Evolutionary conservation across 1,140 invertebrate genomes (phyloP).

Genomic region (Drosophila mayri): DNA sequence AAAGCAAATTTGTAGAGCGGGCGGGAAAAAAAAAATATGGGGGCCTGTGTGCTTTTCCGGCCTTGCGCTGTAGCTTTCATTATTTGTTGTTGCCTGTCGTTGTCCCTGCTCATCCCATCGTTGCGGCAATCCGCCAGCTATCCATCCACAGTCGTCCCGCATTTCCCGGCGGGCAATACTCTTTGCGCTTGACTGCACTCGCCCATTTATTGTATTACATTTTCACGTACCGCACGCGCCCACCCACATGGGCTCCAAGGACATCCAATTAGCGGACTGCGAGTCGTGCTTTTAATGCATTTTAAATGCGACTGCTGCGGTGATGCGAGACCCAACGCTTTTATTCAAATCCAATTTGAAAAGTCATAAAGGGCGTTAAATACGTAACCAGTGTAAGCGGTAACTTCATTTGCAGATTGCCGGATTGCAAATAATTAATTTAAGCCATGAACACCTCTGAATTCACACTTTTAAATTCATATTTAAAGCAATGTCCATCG

Average conservation of each 20-base stretch:
- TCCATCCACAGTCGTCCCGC: slow-evolving; percentile 21
- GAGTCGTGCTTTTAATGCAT: slow-evolving; percentile 18
- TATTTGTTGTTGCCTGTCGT: slow-evolving; percentile 39
- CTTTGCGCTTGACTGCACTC: slow-evolving; percentile 62
- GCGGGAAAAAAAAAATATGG: neutral
- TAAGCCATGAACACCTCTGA: neutral
- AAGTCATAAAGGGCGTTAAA: slow-evolving; percentile 2
- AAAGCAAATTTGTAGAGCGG: slow-evolving; percentile 40
- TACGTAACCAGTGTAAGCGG: slow-evolving; percentile 12
- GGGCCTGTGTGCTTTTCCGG: slow-evolving; percentile 55
- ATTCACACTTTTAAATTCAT: neutral
- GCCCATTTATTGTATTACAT: slow-evolving; percentile 56
- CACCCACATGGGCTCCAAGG: slow-evolving; percentile 20
- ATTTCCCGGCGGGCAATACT: slow-evolving; percentile 62
- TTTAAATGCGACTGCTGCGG: slow-evolving; percentile 25
- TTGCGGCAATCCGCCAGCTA: slow-evolving; percentile 13
- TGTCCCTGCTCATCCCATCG: slow-evolving; percentile 6
- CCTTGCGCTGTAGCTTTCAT: slow-evolving; percentile 48
- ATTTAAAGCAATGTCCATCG: neutral
- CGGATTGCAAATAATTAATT: neutral
- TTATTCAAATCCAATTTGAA: slow-evolving; percentile 26
- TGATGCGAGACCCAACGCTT: neutral
- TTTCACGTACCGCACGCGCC: slow-evolving; percentile 30
- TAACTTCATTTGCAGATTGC: slow-evolving; percentile 1
- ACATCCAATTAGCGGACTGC: slow-evolving; percentile 31